A percentile compares a stretch with the other conserved stretches of the same genome.
Evolutionary conservation across 2,113 vertebrate species (phyloP).

Genomic region (Myanophis thanlyinensis): DNA sequence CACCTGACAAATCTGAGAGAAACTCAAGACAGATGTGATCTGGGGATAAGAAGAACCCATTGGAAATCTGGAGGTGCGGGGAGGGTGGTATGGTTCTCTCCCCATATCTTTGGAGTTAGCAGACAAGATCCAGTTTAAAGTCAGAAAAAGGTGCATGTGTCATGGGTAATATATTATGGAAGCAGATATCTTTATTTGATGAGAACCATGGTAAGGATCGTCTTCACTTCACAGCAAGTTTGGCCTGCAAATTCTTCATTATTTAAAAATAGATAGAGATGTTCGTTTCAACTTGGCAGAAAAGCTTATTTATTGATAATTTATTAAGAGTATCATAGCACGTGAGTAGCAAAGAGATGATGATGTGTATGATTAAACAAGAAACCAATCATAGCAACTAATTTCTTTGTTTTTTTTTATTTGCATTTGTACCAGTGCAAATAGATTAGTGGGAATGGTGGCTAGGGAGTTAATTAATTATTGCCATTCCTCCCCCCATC

Average conservation of each 20-base stretch:
- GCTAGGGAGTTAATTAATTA: conserved; percentile 1
- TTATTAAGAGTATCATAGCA: conserved; percentile 56
- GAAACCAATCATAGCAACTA: conserved; percentile 58
- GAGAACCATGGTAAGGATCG: conserved; percentile 48
- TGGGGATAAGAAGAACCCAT: conserved; percentile 87
- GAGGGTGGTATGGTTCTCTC: conserved; percentile 11
- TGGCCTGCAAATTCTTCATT: conserved; percentile 53
- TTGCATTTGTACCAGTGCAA: conserved; percentile 44
- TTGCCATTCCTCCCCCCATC: background rate
- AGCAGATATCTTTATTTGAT: conserved; percentile 55
- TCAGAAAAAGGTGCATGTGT: conserved; percentile 11
- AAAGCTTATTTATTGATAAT: conserved; percentile 66
- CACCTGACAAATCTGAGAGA: conserved; percentile 86
- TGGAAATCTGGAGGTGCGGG: conserved; percentile 64
- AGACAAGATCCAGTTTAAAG: conserved; percentile 55
- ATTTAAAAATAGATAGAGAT: conserved; percentile 9
- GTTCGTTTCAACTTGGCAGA: conserved; percentile 47
- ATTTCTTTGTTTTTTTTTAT: conserved; percentile 53
- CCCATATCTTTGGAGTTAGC: conserved; percentile 62
- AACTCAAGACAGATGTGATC: conserved; percentile 99
- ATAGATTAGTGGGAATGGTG: conserved; percentile 48
- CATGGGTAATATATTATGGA: conserved; percentile 56
- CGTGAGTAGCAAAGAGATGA: conserved; percentile 66
- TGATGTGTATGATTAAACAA: conserved; percentile 53
- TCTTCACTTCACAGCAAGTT: conserved; percentile 51